Percentiles rank a stretch among this genome's conserved stretches.
Evolutionary conservation across 2,797 vertebrate species (phyloP).

Genomic region (Enteromius afrohamiltoni): DNA sequence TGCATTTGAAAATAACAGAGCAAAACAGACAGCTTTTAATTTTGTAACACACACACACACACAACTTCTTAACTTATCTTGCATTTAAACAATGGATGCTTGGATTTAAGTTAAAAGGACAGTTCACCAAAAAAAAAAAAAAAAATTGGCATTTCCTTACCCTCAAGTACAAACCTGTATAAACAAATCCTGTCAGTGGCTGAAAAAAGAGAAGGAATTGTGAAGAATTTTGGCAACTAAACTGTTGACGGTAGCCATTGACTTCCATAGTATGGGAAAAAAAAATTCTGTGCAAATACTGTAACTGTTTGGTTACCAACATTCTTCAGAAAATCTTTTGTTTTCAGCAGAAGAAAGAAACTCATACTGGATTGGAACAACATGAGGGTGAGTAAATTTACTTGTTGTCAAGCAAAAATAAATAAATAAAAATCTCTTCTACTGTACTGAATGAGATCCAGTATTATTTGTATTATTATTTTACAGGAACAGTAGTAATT

Average conservation of each 20-base stretch:
- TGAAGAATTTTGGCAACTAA: not conserved
- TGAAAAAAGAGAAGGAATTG: not conserved
- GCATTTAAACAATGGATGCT: not conserved
- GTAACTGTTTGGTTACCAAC: not conserved
- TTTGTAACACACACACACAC: not conserved
- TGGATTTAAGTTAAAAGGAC: not conserved
- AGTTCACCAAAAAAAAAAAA: not conserved
- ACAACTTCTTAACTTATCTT: not conserved
- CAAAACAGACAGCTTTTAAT: constrained; percentile 1
- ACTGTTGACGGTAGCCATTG: not conserved
- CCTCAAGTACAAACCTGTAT: not conserved
- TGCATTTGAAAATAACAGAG: not conserved
- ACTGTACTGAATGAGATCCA: not conserved
- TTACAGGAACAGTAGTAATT: not conserved
- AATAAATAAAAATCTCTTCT: not conserved
- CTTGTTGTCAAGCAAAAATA: not conserved
- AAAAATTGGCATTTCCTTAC: not conserved
- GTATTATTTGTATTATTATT: not conserved
- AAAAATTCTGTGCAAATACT: not conserved
- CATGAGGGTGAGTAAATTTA: not conserved
- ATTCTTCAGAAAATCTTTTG: not conserved
- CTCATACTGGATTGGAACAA: not conserved
- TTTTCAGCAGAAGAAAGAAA: not conserved
- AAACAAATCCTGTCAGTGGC: not conserved
- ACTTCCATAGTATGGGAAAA: not conserved